Evolutionary conservation across 2,113 vertebrate genomes (phyloP).

Genomic region (Epinephelus cyanopodus): DNA sequence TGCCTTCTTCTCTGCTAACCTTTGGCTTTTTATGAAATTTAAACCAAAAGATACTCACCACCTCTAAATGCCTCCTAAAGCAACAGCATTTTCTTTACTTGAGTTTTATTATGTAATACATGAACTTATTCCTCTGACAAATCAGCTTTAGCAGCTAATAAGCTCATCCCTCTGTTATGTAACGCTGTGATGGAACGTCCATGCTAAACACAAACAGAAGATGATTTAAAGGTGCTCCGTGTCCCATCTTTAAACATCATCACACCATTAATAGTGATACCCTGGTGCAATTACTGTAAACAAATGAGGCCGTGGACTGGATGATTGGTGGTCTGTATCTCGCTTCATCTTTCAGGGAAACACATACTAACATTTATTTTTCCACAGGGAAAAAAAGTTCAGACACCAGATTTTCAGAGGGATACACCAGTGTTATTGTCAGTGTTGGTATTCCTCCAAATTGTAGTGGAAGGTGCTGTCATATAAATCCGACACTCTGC

Average conservation of each 20-base stretch:
- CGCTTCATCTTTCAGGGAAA: constrained; percentile 46
- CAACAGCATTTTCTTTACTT: neutral
- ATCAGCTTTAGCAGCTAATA: constrained; percentile 33
- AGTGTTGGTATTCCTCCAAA: neutral
- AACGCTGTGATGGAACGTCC: constrained; percentile 27
- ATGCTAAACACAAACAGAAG: constrained; percentile 40
- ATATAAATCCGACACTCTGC: neutral
- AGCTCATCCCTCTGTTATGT: constrained; percentile 11
- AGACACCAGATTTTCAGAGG: constrained; percentile 3
- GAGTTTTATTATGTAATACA: constrained; percentile 6
- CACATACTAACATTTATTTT: constrained; percentile 41
- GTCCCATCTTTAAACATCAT: constrained; percentile 60
- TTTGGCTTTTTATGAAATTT: constrained; percentile 9
- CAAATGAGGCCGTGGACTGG: constrained; percentile 53
- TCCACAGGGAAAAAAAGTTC: constrained; percentile 37
- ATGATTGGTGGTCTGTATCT: constrained; percentile 44
- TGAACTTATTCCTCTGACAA: constrained; percentile 7
- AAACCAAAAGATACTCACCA: constrained; percentile 4
- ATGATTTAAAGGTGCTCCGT: constrained; percentile 60
- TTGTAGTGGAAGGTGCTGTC: neutral
- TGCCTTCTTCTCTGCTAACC: neutral
- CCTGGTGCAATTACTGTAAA: constrained; percentile 57
- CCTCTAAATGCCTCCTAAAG: neutral
- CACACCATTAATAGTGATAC: constrained; percentile 54
- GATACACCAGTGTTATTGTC: neutral